Evolutionary conservation across 2,888 invertebrate species (phyloP).

Genomic region (Dryadula phaetusa): DNA sequence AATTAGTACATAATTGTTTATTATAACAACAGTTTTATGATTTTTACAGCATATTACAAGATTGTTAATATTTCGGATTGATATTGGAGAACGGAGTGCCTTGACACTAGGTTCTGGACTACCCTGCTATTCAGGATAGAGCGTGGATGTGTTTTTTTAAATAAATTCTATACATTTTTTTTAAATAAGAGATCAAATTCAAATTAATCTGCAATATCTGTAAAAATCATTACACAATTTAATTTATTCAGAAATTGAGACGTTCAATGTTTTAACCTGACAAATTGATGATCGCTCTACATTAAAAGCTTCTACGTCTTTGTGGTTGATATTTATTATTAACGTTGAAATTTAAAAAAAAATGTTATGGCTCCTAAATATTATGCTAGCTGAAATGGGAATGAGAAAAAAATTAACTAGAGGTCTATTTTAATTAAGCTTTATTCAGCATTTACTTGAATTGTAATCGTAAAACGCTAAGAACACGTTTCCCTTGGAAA

Average conservation of each 20-base stretch:
- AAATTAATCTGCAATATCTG: background rate
- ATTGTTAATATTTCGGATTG: too few relatives aligned
- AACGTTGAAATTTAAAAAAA: background rate
- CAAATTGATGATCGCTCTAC: slow-evolving; percentile 19
- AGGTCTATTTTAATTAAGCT: background rate
- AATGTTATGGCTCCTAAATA: slow-evolving; percentile 3
- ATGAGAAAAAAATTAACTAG: slow-evolving; percentile 9
- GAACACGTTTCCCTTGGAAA: slow-evolving; percentile 9
- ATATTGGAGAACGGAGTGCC: too few relatives aligned
- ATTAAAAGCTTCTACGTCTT: slow-evolving; percentile 16
- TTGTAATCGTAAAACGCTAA: background rate
- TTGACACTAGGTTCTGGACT: too few relatives aligned
- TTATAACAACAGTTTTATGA: background rate
- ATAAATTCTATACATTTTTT: too few relatives aligned
- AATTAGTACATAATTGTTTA: background rate
- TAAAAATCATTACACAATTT: slow-evolving; percentile 10
- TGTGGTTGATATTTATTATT: slow-evolving; percentile 7
- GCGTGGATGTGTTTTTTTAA: too few relatives aligned
- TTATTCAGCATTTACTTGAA: slow-evolving; percentile 8
- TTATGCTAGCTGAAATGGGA: slow-evolving; percentile 14
- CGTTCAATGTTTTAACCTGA: slow-evolving; percentile 16
- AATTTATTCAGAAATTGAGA: slow-evolving; percentile 3
- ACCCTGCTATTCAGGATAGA: too few relatives aligned
- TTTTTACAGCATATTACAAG: slow-evolving; percentile 11
- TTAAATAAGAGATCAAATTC: background rate